These are phyloP conservation scores for Micrasema longulum DNA, from an alignment of 1,140 invertebrate species.

Conservation along the genomic window DNA sequence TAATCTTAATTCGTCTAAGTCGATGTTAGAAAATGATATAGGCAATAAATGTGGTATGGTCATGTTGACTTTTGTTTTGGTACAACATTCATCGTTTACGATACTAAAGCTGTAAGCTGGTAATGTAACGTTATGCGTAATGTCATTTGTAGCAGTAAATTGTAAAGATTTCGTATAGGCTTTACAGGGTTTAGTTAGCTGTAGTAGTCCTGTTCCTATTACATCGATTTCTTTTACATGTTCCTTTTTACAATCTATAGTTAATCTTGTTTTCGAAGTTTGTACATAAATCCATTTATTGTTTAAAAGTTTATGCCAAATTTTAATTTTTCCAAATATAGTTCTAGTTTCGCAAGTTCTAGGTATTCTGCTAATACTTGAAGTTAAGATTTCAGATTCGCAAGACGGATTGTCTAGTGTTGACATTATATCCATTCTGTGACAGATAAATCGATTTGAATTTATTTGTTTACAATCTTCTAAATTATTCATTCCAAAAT, in stretches of 20 bases:
- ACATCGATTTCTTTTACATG: not conserved
- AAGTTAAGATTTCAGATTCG: slow-evolving; percentile 7
- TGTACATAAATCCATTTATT: slow-evolving; percentile 21
- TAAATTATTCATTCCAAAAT: slow-evolving; percentile 3
- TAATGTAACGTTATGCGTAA: not conserved
- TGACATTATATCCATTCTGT: slow-evolving; percentile 1
- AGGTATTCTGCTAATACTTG: slow-evolving; percentile 12
- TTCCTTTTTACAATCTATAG: slow-evolving; percentile 2
- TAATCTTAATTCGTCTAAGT: slow-evolving; percentile 13
- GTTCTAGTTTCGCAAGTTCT: slow-evolving; percentile 1
- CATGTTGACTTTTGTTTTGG: slow-evolving; percentile 1
- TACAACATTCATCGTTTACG: slow-evolving; percentile 19
- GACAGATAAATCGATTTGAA: not conserved
- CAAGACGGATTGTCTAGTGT: slow-evolving; percentile 7
- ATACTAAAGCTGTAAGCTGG: not conserved
- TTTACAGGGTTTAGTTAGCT: not conserved
- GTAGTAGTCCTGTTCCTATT: not conserved
- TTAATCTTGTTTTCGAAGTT: slow-evolving; percentile 6
- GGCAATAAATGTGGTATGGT: slow-evolving; percentile 2
- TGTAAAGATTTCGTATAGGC: not conserved
- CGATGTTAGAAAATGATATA: slow-evolving; percentile 2
- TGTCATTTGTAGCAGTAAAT: slow-evolving; percentile 5
- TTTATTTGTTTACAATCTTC: slow-evolving; percentile 1
- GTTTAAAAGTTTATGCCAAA: slow-evolving; percentile 2
- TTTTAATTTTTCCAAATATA: not conserved